Conservation (phyloP, 2,888 invertebrate genomes). For the Ornithoptera alexandrae region DNA sequence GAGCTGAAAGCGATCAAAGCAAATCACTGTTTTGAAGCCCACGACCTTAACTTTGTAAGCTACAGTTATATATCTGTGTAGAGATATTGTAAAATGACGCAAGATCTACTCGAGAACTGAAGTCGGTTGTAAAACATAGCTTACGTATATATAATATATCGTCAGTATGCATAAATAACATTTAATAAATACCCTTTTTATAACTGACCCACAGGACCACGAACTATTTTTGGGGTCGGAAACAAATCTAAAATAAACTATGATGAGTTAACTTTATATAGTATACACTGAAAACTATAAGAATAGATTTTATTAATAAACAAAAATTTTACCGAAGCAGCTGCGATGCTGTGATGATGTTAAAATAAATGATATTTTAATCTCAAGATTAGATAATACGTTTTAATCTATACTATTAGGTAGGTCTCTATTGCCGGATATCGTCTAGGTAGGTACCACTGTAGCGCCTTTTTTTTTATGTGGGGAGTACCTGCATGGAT, state of each 20-base stretch:
- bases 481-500: no score
- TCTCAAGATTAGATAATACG: neutral
- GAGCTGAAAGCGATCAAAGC: neutral
- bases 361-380: neutral
- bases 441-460: no score
- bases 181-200: neutral
- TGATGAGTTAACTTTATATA: neutral
- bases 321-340: neutral
- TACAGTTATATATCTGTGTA: constrained; percentile 1
- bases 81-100: constrained; percentile 17
- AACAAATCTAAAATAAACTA: no score
- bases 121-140: neutral
- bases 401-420: no score
- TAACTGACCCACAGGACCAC: neutral
- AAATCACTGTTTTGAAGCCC: constrained; percentile 6
- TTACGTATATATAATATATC: neutral
- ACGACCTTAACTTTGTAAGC: constrained; percentile 25
- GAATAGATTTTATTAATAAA: neutral
- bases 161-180: neutral
- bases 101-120: neutral
- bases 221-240: no score
- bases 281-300: neutral
- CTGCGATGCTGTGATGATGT: neutral
- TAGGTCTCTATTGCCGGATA: no score
- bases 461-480: no score